Percentiles rank a stretch among this genome's conserved stretches.
These are phyloP conservation scores for Galaxea fascicularis DNA, from an alignment of 92 coral and sea anemone genomes.

Conservation along the genomic window DNA sequence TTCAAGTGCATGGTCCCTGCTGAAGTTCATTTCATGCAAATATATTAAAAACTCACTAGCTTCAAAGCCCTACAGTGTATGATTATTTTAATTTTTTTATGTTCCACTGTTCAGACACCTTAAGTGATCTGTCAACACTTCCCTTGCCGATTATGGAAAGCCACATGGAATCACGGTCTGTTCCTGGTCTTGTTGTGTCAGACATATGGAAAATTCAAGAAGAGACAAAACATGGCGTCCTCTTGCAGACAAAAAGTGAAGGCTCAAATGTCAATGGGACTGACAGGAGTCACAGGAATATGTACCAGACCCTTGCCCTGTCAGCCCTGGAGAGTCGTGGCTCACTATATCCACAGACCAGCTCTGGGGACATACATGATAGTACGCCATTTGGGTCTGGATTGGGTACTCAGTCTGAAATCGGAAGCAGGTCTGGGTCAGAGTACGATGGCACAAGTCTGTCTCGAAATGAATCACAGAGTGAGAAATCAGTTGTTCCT, in stretches of 20 bases:
- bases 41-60: no score
- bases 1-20: no score
- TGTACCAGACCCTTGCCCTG: slow-evolving; percentile 76
- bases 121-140: slow-evolving; percentile 81
- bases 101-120: slow-evolving; percentile 54
- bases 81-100: neutral
- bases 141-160: slow-evolving; percentile 87
- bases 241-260: slow-evolving; percentile 84
- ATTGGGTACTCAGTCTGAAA: slow-evolving; percentile 38
- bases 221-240: slow-evolving; percentile 40
- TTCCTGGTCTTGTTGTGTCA: slow-evolving; percentile 82
- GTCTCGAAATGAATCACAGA: slow-evolving; percentile 67
- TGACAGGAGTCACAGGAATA: slow-evolving; percentile 65
- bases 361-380: slow-evolving; percentile 59
- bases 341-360: slow-evolving; percentile 54
- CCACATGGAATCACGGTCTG: slow-evolving; percentile 85
- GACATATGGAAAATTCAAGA: slow-evolving; percentile 80
- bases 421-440: slow-evolving; percentile 49
- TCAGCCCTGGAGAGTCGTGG: slow-evolving; percentile 80
- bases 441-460: slow-evolving; percentile 57
- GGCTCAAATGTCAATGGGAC: slow-evolving; percentile 84
- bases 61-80: no score
- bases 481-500: slow-evolving; percentile 55
- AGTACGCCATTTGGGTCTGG: slow-evolving; percentile 52
- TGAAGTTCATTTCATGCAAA: no score